A percentile compares a stretch with the other conserved stretches of the same genome.
Evolutionary conservation across 2,113 vertebrate genomes (phyloP).

Genomic region (Sceloporus undulatus): DNA sequence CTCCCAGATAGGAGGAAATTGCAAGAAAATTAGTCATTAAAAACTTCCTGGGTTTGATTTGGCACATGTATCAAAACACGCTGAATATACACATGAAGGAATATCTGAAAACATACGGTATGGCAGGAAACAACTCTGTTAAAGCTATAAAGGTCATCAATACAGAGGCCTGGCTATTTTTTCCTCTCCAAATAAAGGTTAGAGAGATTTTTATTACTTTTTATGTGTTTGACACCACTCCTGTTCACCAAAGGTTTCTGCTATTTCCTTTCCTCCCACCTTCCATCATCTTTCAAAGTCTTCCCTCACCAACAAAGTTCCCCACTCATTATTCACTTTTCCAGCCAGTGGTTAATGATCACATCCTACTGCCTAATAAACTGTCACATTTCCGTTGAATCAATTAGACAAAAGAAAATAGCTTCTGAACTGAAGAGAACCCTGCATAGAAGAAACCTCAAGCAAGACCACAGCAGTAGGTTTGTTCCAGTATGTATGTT

Average conservation of each 20-base stretch:
- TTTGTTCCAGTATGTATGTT: background rate
- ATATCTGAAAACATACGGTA: too few relatives aligned
- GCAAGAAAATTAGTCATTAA: too few relatives aligned
- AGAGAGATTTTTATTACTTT: background rate
- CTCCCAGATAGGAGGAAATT: too few relatives aligned
- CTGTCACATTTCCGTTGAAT: constrained; percentile 9
- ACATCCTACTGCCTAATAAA: background rate
- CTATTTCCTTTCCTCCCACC: background rate
- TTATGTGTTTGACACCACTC: background rate
- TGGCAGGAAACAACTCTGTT: too few relatives aligned
- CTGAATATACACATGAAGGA: too few relatives aligned
- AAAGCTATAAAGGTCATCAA: background rate
- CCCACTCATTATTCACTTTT: background rate
- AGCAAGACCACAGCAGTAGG: background rate
- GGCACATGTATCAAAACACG: too few relatives aligned
- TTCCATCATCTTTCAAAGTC: background rate
- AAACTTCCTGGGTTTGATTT: too few relatives aligned
- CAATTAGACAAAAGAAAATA: constrained; percentile 20
- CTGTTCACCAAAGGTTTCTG: background rate
- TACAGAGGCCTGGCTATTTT: background rate
- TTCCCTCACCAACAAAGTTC: background rate
- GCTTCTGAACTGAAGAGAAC: background rate
- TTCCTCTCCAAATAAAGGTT: background rate
- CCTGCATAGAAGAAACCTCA: background rate
- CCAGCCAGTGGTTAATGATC: background rate